phyloP scores from a whole-genome alignment of 2,113 vertebrate genomes.

The Nettapus auritus region DNA sequence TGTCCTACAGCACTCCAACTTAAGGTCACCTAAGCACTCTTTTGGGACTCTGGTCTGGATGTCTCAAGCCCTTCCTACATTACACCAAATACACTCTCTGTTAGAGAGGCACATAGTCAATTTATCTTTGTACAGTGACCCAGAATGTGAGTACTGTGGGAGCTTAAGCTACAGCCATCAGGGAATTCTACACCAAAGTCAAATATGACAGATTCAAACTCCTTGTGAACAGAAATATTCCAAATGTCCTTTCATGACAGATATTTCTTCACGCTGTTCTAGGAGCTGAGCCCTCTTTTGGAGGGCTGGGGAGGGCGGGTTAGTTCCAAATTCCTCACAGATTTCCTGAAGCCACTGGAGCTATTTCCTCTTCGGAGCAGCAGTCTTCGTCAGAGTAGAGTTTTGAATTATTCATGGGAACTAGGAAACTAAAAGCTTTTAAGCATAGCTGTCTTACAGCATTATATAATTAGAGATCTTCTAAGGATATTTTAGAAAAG shows the following conservation, averaged over 20 bases:
- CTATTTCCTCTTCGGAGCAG: not conserved
- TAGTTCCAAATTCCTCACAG: not conserved
- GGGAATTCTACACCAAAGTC: fast-evolving
- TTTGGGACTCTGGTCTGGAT: not conserved
- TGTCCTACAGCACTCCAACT: not conserved
- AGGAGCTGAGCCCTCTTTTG: not conserved
- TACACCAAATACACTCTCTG: not conserved
- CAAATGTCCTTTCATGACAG: not conserved
- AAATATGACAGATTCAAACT: not conserved
- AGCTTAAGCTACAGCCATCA: not conserved
- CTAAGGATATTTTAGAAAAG: not conserved
- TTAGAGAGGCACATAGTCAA: not conserved
- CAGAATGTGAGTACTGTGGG: not conserved
- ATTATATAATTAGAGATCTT: not conserved
- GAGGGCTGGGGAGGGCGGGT: fast-evolving
- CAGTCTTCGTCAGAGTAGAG: not conserved
- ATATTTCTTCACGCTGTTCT: not conserved
- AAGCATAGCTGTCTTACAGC: not conserved
- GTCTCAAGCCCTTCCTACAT: not conserved
- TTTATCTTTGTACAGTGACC: not conserved
- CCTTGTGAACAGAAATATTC: not conserved
- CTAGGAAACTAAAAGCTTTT: not conserved
- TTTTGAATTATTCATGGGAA: not conserved
- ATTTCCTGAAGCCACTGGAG: not conserved
- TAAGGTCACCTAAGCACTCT: not conserved